Base-by-base conservation (phyloP, 2,888 invertebrate species). In the Neoitamus cyanurus region DNA sequence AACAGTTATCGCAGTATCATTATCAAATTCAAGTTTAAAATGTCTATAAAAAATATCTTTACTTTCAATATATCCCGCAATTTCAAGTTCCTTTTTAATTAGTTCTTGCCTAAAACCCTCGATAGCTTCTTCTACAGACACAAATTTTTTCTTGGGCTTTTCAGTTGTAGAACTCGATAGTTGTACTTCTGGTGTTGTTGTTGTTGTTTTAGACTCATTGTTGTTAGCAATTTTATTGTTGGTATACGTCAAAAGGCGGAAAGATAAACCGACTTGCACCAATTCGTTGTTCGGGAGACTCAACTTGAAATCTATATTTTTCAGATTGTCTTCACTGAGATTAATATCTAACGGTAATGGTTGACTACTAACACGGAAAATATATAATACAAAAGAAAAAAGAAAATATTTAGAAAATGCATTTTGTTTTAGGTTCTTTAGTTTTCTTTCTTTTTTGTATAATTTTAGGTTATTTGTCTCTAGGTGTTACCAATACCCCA, bases 81-180 rank as follows among this genome's bases (percentile, higher is more conserved):
- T 86, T 70, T 85, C 83, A 15, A 58, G 78, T 36, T 85, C 86
- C 70, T 86, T 86, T 31, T 73, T 72, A 28, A 86, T 83, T 36
- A 86, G 84, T 70, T 85, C 84, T 85, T 85, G 83, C 84, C 85
- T 84, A 84, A 86, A 86, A 25, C 83, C 85, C 72, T 86, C 86
- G 58, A 85, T 86, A 5, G 85, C 84, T 36, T 86, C 86, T 28
- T 84, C 85, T 36, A 85, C 84, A 46, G 84, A 58, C 25, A 85
- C 77, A 69, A 42, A 75, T 68, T 82, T 84, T 2, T 37, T 48
- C 48, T 84, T 70, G 13, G 28, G 20, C 13, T 78, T 46, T 46
- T 72, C 20, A 34, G 70, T 70, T 37, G 78, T 48, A 78, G 46
- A 37, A 37, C 7, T n/a, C n/a, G n/a, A n/a, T n/a, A n/a, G n/a